Evolutionary conservation across 2,888 invertebrate species (phyloP).

Genomic region (Synergus umbraculus): DNA sequence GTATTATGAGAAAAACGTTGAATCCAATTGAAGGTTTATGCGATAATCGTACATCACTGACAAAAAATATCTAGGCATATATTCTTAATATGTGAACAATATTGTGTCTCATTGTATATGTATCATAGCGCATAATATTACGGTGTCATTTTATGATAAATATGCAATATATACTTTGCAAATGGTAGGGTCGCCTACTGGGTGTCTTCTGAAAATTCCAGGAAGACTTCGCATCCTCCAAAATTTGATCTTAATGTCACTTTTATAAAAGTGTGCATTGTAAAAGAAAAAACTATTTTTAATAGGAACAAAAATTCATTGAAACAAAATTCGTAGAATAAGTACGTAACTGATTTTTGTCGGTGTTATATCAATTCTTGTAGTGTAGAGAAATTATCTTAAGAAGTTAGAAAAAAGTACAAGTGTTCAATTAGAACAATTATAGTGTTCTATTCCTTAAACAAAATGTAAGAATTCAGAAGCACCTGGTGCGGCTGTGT

Average conservation of each 20-base stretch:
- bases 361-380: conserved; percentile 27
- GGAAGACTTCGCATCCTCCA: conserved; percentile 5
- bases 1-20: conserved; percentile 43
- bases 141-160: conserved; percentile 68
- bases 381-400: not conserved
- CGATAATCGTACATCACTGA: conserved; percentile 65
- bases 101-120: conserved; percentile 73
- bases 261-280: conserved; percentile 41
- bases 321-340: conserved; percentile 23
- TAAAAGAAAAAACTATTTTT: conserved; percentile 34
- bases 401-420: conserved; percentile 16
- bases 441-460: conserved; percentile 48
- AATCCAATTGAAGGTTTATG: conserved; percentile 54
- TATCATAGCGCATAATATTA: conserved; percentile 68
- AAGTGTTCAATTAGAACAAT: conserved; percentile 46
- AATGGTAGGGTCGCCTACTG: conserved; percentile 60
- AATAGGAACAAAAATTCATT: conserved; percentile 16
- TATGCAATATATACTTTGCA: conserved; percentile 60
- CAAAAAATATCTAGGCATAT: conserved; percentile 69
- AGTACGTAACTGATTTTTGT: conserved; percentile 19
- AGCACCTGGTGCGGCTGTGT: conserved; percentile 64
- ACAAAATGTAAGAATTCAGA: conserved; percentile 63
- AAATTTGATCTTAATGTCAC: conserved; percentile 23
- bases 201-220: conserved; percentile 67
- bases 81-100: conserved; percentile 73